Evolutionary conservation across 2,797 vertebrate genomes (phyloP).

Genomic region (Macropodus opercularis): DNA sequence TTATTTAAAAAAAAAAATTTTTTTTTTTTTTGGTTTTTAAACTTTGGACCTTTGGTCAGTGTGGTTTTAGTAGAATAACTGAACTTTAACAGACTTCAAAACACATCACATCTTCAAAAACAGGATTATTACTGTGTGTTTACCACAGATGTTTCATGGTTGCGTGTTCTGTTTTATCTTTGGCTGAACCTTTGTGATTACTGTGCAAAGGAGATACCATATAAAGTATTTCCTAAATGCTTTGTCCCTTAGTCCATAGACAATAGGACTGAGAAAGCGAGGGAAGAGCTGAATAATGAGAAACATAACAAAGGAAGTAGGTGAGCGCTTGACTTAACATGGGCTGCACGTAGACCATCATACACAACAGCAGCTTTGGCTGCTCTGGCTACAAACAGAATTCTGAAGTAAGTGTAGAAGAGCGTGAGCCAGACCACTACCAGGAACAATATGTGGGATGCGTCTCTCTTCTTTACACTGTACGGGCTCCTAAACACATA

Average conservation of each 20-base stretch:
- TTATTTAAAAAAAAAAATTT: no score
- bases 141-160: no score
- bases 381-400: slow-evolving; percentile 56
- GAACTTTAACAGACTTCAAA: no score
- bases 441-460: slow-evolving; percentile 48
- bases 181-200: neutral
- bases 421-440: slow-evolving; percentile 63
- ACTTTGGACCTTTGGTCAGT: no score
- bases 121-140: no score
- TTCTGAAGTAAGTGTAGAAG: slow-evolving; percentile 68
- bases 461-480: slow-evolving; percentile 46
- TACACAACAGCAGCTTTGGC: slow-evolving; percentile 44
- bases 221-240: slow-evolving; percentile 39
- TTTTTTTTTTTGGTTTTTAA: no score
- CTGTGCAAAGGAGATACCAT: slow-evolving; percentile 14
- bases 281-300: slow-evolving; percentile 45
- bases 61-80: no score
- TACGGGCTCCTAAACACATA: slow-evolving; percentile 42
- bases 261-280: slow-evolving; percentile 32
- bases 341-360: slow-evolving; percentile 30
- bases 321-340: neutral
- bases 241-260: slow-evolving; percentile 51
- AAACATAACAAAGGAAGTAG: neutral
- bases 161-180: no score
- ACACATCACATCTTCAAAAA: no score